Base-by-base conservation (phyloP, 2,113 vertebrate genomes). In the Tragelaphus imberbis region DNA sequence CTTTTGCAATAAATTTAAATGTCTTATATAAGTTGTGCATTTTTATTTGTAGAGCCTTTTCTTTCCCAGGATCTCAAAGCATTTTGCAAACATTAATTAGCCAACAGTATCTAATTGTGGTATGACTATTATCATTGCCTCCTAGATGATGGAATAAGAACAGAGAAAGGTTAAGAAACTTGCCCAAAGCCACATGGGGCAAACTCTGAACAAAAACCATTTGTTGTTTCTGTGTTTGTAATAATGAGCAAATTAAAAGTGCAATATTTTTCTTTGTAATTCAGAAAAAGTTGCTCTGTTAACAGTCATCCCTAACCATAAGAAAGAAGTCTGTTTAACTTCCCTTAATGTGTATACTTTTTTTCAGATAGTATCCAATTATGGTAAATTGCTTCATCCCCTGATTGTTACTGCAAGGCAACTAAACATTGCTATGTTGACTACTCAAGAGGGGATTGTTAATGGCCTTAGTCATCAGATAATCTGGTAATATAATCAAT, bases 391-490 rank as follows among this genome's bases (percentile, higher is more conserved):
- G 98, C 98, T 99, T 99, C 98, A 97, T 98, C 98, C 98, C 96
- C 97, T 99, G 98, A 99, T 99, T 99, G 98, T 98, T 99, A 98
- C 98, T 99, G 98, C 98, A 98, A 99, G 99, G 98, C 98, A 99
- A 97, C 98, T 98, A 99, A 98, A 98, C 97, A 98, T 97, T 98
- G 98, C 98, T 99, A 98, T 68, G 95, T 98, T 99, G 98, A 99
- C 98, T 99, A 98, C 98, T 98, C 98, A 98, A 98, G 97, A 99
- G 98, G 98, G 97, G 97, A 98, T 99, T 98, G 98, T 98, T 99
- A 99, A 99, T 98, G 98, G 96, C 96, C 98, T 98, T 99, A 98
- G 99, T 99, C 98, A 99, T 99, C 97, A 97, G 98, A 99, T 99
- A 98, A 98, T 98, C 98, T 98, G 93, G 95, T 98, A 98, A 98